Evolutionary conservation across 2,113 vertebrate species (phyloP).

Genomic region (Callaeas wilsoni): DNA sequence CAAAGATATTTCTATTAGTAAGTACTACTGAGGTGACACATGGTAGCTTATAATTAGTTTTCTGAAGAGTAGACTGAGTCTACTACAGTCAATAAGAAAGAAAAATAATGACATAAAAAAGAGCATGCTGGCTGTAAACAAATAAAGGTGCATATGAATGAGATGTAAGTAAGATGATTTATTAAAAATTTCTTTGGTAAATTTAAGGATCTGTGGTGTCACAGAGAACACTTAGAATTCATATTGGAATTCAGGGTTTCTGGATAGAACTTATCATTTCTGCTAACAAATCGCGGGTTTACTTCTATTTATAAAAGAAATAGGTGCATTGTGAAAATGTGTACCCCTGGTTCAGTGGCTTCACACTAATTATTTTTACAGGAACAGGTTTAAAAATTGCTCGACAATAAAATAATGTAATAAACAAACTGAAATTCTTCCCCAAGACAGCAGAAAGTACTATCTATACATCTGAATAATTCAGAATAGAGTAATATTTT

Average conservation of each 20-base stretch:
- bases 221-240: not conserved
- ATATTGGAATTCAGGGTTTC: not conserved
- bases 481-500: not conserved
- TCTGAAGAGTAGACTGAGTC: not conserved
- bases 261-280: not conserved
- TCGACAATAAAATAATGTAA: not conserved
- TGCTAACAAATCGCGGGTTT: not conserved
- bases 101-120: not conserved
- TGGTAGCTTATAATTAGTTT: not conserved
- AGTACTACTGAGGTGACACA: not conserved
- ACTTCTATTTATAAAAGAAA: not conserved
- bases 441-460: not conserved
- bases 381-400: not conserved
- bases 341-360: not conserved
- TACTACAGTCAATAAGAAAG: not conserved
- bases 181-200: not conserved
- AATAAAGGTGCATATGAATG: not conserved
- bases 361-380: not conserved
- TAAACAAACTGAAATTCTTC: not conserved
- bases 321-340: not conserved
- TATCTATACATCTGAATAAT: not conserved
- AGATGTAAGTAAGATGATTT: not conserved
- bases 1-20: not conserved
- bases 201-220: not conserved
- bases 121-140: not conserved